Conservation (phyloP, 1,140 invertebrate genomes). For the Pararge aegeria region DNA sequence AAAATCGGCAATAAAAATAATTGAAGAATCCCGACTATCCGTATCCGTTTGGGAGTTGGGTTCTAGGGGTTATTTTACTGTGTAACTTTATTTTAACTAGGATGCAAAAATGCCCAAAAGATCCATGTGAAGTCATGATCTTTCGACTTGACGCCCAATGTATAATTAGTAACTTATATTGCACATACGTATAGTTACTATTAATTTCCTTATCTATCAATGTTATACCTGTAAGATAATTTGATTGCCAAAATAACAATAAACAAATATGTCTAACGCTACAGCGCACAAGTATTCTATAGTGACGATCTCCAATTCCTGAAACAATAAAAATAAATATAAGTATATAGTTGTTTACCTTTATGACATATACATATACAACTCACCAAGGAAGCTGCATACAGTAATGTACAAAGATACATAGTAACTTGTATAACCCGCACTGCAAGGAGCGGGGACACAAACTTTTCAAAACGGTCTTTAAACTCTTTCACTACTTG, state of each 20-base stretch:
- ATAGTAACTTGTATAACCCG: constrained; percentile 62
- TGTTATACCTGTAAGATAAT: constrained; percentile 66
- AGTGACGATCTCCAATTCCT: constrained; percentile 68
- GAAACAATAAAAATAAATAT: constrained; percentile 25
- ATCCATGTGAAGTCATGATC: too few relatives aligned
- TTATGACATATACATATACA: neutral
- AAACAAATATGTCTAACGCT: constrained; percentile 60
- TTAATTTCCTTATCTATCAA: too few relatives aligned
- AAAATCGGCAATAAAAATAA: too few relatives aligned
- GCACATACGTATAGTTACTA: too few relatives aligned
- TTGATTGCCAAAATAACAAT: constrained; percentile 66
- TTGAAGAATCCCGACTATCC: too few relatives aligned
- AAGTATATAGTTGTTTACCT: neutral
- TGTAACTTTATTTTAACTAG: too few relatives aligned
- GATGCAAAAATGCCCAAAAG: too few relatives aligned
- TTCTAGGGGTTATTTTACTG: too few relatives aligned
- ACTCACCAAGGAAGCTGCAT: constrained; percentile 57
- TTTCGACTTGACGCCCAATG: too few relatives aligned
- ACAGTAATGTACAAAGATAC: constrained; percentile 62
- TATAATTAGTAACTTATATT: too few relatives aligned
- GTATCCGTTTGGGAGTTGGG: too few relatives aligned
- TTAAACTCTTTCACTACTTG: constrained; percentile 46
- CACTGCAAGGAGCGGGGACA: constrained; percentile 58
- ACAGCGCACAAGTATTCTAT: constrained; percentile 65
- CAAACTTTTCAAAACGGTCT: constrained; percentile 51